Evolutionary conservation across 2,797 vertebrate species (phyloP).

Genomic region (Amblyraja radiata): DNA sequence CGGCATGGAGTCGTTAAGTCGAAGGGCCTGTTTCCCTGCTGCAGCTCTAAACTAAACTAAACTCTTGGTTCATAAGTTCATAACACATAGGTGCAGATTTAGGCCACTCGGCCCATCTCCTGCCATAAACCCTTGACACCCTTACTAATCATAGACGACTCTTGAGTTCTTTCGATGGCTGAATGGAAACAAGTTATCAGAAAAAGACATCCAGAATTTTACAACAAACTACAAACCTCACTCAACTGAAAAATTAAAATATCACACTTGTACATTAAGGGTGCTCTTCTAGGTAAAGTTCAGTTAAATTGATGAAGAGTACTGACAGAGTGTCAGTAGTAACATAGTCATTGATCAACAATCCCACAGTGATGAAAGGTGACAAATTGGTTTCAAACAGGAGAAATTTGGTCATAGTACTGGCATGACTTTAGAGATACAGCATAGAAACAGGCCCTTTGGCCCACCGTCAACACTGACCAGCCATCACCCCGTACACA

Average conservation of each 20-base stretch:
- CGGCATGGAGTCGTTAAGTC: too few species aligned
- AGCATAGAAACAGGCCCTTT: too few species aligned
- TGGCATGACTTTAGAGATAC: background rate
- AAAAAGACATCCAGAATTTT: background rate
- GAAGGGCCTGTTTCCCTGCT: too few species aligned
- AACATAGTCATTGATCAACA: background rate
- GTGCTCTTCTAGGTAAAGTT: background rate
- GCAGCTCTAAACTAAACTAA: too few species aligned
- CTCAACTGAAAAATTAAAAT: conserved; percentile 9
- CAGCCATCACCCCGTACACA: too few species aligned
- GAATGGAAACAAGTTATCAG: background rate
- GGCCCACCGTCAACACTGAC: too few species aligned
- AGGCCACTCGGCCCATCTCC: too few species aligned
- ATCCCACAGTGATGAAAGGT: background rate
- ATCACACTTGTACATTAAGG: background rate
- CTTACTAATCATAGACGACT: too few species aligned
- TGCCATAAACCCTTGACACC: too few species aligned
- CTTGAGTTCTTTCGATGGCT: background rate
- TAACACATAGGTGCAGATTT: too few species aligned
- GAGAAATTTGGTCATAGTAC: background rate
- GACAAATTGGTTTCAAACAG: background rate
- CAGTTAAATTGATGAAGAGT: background rate
- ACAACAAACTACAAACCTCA: background rate
- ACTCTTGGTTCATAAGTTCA: too few species aligned
- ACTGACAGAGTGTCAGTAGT: background rate